Evolutionary conservation across 2,888 invertebrate species (phyloP).

Genomic region (Himalopsyche kuldschensis): DNA sequence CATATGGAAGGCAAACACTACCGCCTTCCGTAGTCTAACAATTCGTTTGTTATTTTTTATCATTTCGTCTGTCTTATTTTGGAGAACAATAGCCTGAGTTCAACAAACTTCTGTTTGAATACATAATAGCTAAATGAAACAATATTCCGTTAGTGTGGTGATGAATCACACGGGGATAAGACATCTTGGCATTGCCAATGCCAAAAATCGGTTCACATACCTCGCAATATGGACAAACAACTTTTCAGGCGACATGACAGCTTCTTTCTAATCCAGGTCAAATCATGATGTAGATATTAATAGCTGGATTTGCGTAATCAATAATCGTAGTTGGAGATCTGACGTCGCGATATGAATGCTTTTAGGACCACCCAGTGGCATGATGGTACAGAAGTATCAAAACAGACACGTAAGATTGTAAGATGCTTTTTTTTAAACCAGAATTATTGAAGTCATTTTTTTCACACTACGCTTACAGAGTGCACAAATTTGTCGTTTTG

Average conservation of each 20-base stretch:
- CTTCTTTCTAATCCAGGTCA: not conserved
- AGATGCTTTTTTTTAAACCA: too few relatives aligned
- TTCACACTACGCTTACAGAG: too few relatives aligned
- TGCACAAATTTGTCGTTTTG: too few relatives aligned
- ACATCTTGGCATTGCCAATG: not conserved
- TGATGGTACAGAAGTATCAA: too few relatives aligned
- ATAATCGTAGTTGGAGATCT: too few relatives aligned
- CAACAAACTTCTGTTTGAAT: slow-evolving; percentile 34
- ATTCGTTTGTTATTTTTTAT: not conserved
- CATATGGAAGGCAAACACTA: not conserved
- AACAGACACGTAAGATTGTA: too few relatives aligned
- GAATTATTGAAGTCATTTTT: too few relatives aligned
- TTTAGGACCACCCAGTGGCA: too few relatives aligned
- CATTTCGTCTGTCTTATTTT: slow-evolving; percentile 8
- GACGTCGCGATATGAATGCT: too few relatives aligned
- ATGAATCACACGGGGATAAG: slow-evolving; percentile 16
- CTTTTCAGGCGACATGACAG: not conserved
- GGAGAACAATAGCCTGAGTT: slow-evolving; percentile 30
- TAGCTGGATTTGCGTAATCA: too few relatives aligned
- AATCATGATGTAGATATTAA: not conserved
- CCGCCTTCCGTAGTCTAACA: not conserved
- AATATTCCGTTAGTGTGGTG: slow-evolving; percentile 30
- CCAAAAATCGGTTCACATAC: not conserved
- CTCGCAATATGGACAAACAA: not conserved
- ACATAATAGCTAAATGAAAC: slow-evolving; percentile 27